These are phyloP conservation scores for Cheirogaleus medius DNA, from an alignment of 2,113 vertebrate species.

Conservation along the genomic window DNA sequence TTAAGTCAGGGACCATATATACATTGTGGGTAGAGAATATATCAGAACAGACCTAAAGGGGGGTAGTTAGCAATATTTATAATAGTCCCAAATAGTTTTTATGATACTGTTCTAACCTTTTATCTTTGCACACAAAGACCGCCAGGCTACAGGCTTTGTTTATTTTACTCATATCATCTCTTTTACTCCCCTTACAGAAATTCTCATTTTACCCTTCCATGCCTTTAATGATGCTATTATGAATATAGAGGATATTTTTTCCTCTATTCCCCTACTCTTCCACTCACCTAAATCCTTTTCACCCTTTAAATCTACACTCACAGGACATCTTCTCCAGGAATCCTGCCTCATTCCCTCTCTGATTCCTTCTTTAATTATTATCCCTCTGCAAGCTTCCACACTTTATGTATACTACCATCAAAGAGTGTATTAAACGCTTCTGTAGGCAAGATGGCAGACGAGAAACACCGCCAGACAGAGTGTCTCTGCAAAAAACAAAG, in stretches of 20 bases:
- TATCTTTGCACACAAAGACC: background rate
- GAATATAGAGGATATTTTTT: background rate
- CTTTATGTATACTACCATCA: background rate
- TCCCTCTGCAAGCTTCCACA: background rate
- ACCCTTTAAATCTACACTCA: background rate
- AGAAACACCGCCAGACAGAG: too few relatives aligned
- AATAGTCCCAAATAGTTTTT: background rate
- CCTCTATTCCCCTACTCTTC: background rate
- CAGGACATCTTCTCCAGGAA: background rate
- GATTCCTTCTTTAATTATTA: background rate
- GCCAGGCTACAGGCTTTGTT: background rate
- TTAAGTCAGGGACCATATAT: background rate
- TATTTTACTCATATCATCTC: background rate
- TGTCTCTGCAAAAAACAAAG: too few relatives aligned
- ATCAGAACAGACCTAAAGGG: background rate
- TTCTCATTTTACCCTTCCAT: background rate
- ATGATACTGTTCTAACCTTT: background rate
- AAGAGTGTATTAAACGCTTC: background rate
- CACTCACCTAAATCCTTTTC: background rate
- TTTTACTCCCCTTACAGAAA: background rate
- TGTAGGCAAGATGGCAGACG: too few relatives aligned
- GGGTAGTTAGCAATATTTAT: background rate
- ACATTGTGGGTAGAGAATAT: background rate
- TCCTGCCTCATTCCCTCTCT: background rate
- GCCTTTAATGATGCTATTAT: background rate